phyloP scores from a whole-genome alignment of 2,797 vertebrate species.

The Oceanodroma leucorhoa region DNA sequence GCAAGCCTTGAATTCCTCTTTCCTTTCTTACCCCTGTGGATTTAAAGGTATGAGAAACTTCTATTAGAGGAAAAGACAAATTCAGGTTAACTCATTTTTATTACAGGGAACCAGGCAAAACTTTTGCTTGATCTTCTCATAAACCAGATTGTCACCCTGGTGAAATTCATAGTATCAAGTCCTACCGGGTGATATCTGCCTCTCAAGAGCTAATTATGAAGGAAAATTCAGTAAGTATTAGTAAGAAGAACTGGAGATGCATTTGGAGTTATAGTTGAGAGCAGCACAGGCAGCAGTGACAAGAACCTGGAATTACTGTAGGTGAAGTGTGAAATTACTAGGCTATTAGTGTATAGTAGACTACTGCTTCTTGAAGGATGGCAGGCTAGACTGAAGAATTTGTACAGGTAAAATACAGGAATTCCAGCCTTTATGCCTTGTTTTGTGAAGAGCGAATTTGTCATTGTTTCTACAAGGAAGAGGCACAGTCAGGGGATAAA shows the following conservation, averaged over 20 bases:
- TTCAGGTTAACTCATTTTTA: background rate
- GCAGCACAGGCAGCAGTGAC: background rate
- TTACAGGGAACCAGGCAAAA: background rate
- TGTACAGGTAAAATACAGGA: background rate
- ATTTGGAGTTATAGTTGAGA: background rate
- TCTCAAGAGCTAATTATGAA: background rate
- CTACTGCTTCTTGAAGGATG: background rate
- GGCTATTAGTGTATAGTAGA: background rate
- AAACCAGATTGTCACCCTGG: background rate
- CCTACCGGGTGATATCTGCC: background rate
- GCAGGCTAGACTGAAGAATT: background rate
- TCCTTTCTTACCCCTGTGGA: background rate
- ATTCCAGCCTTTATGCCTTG: background rate
- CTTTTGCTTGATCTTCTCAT: background rate
- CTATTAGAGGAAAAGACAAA: background rate
- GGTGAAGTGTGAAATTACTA: background rate
- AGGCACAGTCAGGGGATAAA: background rate
- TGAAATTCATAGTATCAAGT: background rate
- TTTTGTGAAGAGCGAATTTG: background rate
- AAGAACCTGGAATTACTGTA: background rate
- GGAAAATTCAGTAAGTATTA: background rate
- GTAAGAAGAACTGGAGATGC: background rate
- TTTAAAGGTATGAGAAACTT: background rate
- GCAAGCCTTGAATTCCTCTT: background rate
- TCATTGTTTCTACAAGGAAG: background rate